These are phyloP conservation scores for Drosophila mercatorum DNA, from an alignment of 2,888 invertebrate species.

Conservation along the genomic window DNA sequence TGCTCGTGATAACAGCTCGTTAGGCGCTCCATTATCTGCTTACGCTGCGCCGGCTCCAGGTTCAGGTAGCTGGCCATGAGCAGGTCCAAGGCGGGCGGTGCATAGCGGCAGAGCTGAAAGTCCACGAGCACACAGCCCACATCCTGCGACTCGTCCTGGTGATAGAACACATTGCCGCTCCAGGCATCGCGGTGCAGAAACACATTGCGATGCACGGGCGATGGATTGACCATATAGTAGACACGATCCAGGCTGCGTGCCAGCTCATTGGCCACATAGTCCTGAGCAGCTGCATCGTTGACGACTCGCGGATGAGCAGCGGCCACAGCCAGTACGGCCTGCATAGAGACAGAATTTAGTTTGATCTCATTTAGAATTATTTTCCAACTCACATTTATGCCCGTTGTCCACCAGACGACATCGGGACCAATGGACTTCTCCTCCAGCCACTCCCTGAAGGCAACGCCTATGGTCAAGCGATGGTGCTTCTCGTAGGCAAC, in stretches of 20 bases:
- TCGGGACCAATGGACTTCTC: constrained; percentile 71
- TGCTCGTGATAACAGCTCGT: constrained; percentile 64
- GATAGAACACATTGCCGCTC: constrained; percentile 83
- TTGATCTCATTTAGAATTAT: background rate
- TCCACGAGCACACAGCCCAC: constrained; percentile 81
- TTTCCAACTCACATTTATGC: constrained; percentile 57
- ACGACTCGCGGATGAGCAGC: constrained; percentile 61
- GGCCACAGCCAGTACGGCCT: constrained; percentile 69
- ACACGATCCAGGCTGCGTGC: constrained; percentile 63
- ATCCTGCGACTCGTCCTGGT: constrained; percentile 43
- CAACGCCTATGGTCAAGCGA: constrained; percentile 64
- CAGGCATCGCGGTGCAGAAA: constrained; percentile 85
- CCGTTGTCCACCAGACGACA: constrained; percentile 74
- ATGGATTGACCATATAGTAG: constrained; percentile 79
- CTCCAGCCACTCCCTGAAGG: constrained; percentile 59
- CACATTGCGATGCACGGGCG: constrained; percentile 84
- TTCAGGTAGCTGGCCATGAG: constrained; percentile 80
- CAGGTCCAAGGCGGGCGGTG: constrained; percentile 82
- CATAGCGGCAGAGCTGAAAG: constrained; percentile 82
- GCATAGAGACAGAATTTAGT: no score
- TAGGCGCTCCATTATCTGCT: constrained; percentile 50
- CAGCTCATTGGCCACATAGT: constrained; percentile 72
- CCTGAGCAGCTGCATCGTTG: constrained; percentile 50
- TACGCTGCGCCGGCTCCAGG: constrained; percentile 57
- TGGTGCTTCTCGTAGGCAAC: constrained; percentile 82